Percentiles rank a stretch among this genome's conserved stretches.
Evolutionary conservation across 2,888 invertebrate genomes (phyloP).

Genomic region (Eurytoma californica): DNA sequence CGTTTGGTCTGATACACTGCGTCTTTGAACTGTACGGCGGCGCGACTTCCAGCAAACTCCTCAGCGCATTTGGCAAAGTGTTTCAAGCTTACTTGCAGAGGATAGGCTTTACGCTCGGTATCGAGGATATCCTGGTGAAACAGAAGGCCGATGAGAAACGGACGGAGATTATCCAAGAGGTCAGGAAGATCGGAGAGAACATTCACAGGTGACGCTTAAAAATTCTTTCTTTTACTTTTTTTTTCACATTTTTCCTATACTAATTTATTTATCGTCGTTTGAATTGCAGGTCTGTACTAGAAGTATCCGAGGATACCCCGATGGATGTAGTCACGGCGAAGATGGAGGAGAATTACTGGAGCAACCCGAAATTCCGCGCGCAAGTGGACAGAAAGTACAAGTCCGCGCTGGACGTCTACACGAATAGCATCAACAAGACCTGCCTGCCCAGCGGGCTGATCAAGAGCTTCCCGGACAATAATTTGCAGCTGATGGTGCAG

Average conservation of each 20-base stretch:
- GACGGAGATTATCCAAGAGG: slow-evolving; percentile 81
- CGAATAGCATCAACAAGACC: slow-evolving; percentile 91
- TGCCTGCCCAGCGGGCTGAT: slow-evolving; percentile 91
- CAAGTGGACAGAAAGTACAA: slow-evolving; percentile 91
- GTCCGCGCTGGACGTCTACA: slow-evolving; percentile 85
- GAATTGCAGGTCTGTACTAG: slow-evolving; percentile 80
- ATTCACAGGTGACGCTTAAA: slow-evolving; percentile 59
- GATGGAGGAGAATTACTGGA: slow-evolving; percentile 83
- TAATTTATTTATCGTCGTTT: background rate
- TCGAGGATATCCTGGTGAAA: slow-evolving; percentile 93
- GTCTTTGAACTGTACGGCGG: slow-evolving; percentile 98
- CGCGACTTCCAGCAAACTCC: slow-evolving; percentile 84
- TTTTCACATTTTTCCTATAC: background rate
- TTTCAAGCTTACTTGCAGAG: slow-evolving; percentile 93
- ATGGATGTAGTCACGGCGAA: slow-evolving; percentile 80
- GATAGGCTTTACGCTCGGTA: slow-evolving; percentile 95
- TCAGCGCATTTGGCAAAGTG: slow-evolving; percentile 93
- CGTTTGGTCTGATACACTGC: slow-evolving; percentile 95
- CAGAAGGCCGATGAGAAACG: slow-evolving; percentile 84
- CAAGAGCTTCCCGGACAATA: slow-evolving; percentile 93
- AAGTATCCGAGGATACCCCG: slow-evolving; percentile 79
- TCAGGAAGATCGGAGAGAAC: slow-evolving; percentile 75
- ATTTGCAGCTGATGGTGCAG: slow-evolving; percentile 98
- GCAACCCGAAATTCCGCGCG: slow-evolving; percentile 86
- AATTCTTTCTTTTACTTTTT: background rate